Evolutionary conservation across 2,113 vertebrate species (phyloP).

Genomic region (Puma concolor): DNA sequence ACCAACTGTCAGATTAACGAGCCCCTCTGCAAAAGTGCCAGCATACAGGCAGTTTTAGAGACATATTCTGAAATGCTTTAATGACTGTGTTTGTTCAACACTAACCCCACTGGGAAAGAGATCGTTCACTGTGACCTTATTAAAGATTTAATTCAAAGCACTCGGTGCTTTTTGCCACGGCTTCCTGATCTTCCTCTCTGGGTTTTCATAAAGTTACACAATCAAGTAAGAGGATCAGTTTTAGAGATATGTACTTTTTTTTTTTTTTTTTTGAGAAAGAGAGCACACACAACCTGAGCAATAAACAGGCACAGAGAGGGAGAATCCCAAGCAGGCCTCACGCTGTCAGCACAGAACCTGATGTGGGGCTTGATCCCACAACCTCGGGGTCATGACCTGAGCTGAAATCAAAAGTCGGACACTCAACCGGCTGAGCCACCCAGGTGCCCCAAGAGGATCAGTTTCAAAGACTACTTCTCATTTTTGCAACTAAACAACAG

Average conservation of each 20-base stretch:
- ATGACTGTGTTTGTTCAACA: neutral
- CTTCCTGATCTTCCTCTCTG: slow-evolving; percentile 17
- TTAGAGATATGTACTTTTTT: too few relatives aligned
- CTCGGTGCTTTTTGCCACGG: neutral
- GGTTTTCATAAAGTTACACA: slow-evolving; percentile 27
- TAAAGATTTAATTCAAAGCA: slow-evolving; percentile 52
- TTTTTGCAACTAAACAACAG: neutral
- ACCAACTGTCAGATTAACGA: neutral
- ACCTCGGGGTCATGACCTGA: too few relatives aligned
- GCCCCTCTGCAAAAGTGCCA: slow-evolving; percentile 18
- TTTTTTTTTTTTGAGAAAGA: too few relatives aligned
- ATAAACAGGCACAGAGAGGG: too few relatives aligned
- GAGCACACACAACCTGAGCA: too few relatives aligned
- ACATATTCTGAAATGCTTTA: neutral
- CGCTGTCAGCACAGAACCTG: too few relatives aligned
- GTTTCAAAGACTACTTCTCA: neutral
- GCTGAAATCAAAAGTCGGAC: too few relatives aligned
- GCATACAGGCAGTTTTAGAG: neutral
- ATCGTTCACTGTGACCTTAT: neutral
- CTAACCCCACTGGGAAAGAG: neutral
- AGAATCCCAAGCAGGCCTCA: too few relatives aligned
- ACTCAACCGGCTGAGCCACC: too few relatives aligned
- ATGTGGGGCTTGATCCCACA: too few relatives aligned
- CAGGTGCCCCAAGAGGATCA: neutral
- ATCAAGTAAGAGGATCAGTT: neutral